phyloP scores from a whole-genome alignment of 2,888 invertebrate species.

The Sisyra terminalis region DNA sequence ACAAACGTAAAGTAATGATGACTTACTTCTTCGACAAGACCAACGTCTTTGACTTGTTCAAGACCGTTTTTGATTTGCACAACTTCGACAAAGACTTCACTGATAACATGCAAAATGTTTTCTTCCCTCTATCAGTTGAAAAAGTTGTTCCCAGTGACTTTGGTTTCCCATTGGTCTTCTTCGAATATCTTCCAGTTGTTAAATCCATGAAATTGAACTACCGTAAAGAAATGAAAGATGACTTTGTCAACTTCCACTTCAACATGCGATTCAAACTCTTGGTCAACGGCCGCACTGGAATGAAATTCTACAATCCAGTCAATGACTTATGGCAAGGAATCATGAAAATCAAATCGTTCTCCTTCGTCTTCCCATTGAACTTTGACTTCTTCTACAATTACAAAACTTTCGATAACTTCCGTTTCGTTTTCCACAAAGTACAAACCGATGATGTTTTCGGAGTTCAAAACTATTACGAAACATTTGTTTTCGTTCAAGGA shows the following conservation, averaged over 20 bases:
- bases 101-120: not conserved
- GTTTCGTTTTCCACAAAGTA: constrained; percentile 18
- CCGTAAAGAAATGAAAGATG: too few species aligned
- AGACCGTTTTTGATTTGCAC: not conserved
- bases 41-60: constrained; percentile 2
- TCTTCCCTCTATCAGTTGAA: not conserved
- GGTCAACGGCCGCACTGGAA: constrained; percentile 17
- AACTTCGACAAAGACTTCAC: not conserved
- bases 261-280: constrained; percentile 13
- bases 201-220: not conserved
- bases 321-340: constrained; percentile 27
- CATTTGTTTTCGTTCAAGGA: constrained; percentile 6
- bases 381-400: constrained; percentile 18
- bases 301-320: constrained; percentile 28
- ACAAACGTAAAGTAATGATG: constrained; percentile 4
- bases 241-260: not conserved
- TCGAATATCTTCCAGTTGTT: not conserved
- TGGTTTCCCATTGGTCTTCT: not conserved
- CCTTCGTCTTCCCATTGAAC: constrained; percentile 19
- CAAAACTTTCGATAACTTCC: constrained; percentile 19
- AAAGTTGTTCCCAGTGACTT: constrained; percentile 3
- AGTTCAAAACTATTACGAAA: constrained; percentile 19
- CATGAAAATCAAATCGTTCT: constrained; percentile 18
- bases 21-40: constrained; percentile 2
- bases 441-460: constrained; percentile 18